Percentiles rank a stretch among this genome's conserved stretches.
Evolutionary conservation across 2,797 vertebrate genomes (phyloP).

Genomic region (Halcyon badia): DNA sequence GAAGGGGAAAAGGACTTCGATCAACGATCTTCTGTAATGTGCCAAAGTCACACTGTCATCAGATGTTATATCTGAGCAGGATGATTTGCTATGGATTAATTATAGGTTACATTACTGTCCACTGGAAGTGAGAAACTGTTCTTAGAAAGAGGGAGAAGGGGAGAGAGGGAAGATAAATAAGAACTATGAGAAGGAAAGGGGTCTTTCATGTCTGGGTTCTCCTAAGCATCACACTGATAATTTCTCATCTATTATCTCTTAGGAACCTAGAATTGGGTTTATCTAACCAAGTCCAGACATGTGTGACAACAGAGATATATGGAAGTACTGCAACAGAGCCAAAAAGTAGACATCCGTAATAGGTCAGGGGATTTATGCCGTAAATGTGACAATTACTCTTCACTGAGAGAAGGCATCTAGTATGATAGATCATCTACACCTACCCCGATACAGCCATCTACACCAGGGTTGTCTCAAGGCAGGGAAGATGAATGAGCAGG

Average conservation of each 20-base stretch:
- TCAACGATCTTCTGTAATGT: background rate
- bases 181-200: background rate
- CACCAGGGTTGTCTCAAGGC: background rate
- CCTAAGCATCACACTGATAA: background rate
- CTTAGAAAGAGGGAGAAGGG: background rate
- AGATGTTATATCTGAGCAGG: background rate
- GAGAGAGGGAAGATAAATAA: background rate
- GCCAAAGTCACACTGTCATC: background rate
- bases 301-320: background rate
- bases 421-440: background rate
- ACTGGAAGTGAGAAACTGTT: background rate
- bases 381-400: background rate
- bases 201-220: background rate
- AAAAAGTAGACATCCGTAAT: background rate
- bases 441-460: background rate
- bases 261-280: background rate
- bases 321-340: background rate
- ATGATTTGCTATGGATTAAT: background rate
- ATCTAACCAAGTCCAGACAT: background rate
- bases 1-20: background rate
- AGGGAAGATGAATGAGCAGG: background rate
- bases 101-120: background rate
- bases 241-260: background rate
- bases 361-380: background rate
- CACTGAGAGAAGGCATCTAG: background rate